Evolutionary conservation across 2,888 invertebrate species (phyloP), one percentile per base, ranked within the genome.

Genomic region (Euphydryas editha): DNA sequence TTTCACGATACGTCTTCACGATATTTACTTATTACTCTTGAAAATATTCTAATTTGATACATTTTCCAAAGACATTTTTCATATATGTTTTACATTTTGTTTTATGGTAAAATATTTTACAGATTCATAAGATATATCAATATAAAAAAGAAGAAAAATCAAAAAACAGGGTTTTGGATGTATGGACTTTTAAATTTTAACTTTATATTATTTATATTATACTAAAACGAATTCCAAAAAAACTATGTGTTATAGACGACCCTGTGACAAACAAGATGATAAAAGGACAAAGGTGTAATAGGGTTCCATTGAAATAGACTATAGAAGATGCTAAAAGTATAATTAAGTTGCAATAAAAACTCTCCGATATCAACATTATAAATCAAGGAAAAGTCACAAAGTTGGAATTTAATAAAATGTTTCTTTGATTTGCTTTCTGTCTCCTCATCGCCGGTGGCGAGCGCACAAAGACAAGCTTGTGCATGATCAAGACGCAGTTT

Each of bases 341-440:
- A 17, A 18, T 37, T 36, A 37, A 15, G 0, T 4, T 20, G n/a
- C 18, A 30, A 59, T 46, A 51, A 51, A 60, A 51, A 39, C 18
- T 21, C 59, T 67, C 55, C 62, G 57, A 65, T 65, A 67, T 65
- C 62, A 65, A 47, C 44, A 58, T 51, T 49, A 24, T 11, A 58
- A 63, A 63, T 58, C 58, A 58, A 58, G 58, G 49, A 58, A 47
- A 36, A 49, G 37, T 49, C 36, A 37, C 30, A 63, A 58, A 58
- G 47, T 58, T 46, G 46, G n/a, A 65, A 56, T 68, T 64, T 62
- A 68, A 65, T 64, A 44, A 62, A 56, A 67, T 62, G 62, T 68
- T 65, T 68, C 70, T 68, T 70, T 70, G 65, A 70, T 65, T 65
- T 59, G n/a, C 55, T 42, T 62, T 63, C 59, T 58, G 67, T 54